Conservation (phyloP, 2,113 vertebrate species). For the Psittacula cyanocephala region DNA sequence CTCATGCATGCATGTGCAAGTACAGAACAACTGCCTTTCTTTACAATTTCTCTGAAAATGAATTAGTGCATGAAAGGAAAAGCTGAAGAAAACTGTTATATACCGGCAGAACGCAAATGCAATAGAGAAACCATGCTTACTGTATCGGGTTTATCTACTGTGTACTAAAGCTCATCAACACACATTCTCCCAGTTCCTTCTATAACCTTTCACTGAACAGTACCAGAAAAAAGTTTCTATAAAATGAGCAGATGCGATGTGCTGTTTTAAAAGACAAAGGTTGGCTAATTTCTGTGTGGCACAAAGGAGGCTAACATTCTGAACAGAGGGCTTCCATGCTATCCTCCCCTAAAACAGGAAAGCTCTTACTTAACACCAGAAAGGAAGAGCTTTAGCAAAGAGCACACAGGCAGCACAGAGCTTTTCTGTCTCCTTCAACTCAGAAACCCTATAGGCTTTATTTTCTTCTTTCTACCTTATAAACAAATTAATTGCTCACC, state of each 20-base stretch:
- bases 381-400: neutral
- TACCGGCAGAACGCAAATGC: neutral
- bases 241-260: rapidly evolving
- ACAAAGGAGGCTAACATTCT: neutral
- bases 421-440: neutral
- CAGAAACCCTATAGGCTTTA: neutral
- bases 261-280: neutral
- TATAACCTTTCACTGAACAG: neutral
- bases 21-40: neutral
- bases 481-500: neutral
- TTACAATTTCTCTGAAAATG: neutral
- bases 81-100: neutral
- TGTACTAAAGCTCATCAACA: neutral
- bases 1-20: neutral
- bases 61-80: neutral
- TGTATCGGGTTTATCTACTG: neutral
- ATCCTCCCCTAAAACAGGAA: neutral
- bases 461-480: neutral
- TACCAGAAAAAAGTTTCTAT: neutral
- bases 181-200: neutral
- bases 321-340: neutral
- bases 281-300: neutral
- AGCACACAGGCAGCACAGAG: neutral
- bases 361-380: neutral
- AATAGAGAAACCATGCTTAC: neutral